Conservation (phyloP, 2,888 invertebrate genomes). For the Drosophila antonietae region DNA sequence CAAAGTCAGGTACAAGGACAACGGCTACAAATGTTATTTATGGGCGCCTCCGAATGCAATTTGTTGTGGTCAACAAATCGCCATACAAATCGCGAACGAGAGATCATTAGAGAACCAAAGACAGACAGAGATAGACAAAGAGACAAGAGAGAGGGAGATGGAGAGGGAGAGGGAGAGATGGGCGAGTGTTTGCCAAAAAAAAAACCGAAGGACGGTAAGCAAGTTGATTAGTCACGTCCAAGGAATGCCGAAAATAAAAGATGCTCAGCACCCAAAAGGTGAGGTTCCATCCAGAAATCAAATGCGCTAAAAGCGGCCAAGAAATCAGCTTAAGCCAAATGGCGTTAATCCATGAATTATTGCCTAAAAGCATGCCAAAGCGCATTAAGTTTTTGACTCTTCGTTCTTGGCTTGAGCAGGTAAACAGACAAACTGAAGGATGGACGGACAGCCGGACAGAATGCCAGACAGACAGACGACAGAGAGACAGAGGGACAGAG, state of each 20-base stretch:
- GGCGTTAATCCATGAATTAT: conserved; percentile 84
- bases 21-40: conserved; percentile 65
- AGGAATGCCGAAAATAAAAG: conserved; percentile 63
- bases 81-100: conserved; percentile 65
- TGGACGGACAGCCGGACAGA: conserved; percentile 1
- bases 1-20: conserved; percentile 62
- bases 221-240: conserved; percentile 75
- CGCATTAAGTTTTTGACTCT: conserved; percentile 78
- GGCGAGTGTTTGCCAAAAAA: conserved; percentile 2
- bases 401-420: conserved; percentile 43
- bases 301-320: conserved; percentile 65
- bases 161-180: conserved; percentile 3
- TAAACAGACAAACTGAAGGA: conserved; percentile 24
- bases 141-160: conserved; percentile 20
- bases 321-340: conserved; percentile 79
- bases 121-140: conserved; percentile 4
- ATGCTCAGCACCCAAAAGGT: conserved; percentile 57
- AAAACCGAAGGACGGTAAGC: conserved; percentile 4
- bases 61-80: conserved; percentile 80
- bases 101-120: conserved; percentile 66
- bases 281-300: conserved; percentile 59
- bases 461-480: background rate
- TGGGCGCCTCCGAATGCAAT: conserved; percentile 70
- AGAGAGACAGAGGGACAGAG: too few relatives aligned
- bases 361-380: conserved; percentile 84